A percentile compares a stretch with the other conserved stretches of the same genome.
These are phyloP conservation scores for Anser brachyrhynchus DNA, from an alignment of 2,113 vertebrate genomes.

Conservation along the genomic window DNA sequence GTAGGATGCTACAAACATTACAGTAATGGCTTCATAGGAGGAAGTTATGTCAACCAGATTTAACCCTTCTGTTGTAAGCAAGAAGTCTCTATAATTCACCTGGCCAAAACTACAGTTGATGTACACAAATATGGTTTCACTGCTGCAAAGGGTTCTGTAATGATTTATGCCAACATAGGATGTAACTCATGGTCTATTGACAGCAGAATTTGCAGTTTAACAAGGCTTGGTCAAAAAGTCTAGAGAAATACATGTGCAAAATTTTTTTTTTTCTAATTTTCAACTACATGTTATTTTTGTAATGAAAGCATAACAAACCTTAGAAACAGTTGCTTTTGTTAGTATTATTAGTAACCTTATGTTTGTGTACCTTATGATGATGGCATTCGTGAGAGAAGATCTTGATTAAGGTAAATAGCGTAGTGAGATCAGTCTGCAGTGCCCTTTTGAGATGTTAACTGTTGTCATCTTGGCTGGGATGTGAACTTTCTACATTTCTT, in stretches of 20 bases:
- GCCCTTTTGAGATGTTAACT: background rate
- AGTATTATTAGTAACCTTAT: background rate
- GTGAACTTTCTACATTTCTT: background rate
- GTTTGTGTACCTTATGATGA: background rate
- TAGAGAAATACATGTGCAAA: background rate
- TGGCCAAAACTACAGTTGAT: rapidly evolving
- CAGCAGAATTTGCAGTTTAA: background rate
- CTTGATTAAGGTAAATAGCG: background rate
- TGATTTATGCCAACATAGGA: background rate
- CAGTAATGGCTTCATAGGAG: background rate
- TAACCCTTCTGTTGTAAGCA: background rate
- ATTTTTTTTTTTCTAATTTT: background rate
- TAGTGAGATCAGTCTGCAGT: background rate
- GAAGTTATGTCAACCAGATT: background rate
- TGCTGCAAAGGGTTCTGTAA: background rate
- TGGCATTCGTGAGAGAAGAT: background rate
- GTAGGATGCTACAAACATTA: background rate
- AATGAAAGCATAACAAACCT: background rate
- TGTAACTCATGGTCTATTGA: background rate
- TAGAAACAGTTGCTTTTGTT: background rate
- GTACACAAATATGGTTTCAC: rapidly evolving
- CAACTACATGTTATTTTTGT: background rate
- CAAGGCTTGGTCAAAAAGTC: background rate
- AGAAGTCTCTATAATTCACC: background rate
- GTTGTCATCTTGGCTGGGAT: background rate